Percentiles rank a stretch among this genome's conserved stretches.
These are phyloP conservation scores for Campoletis raptor DNA, from an alignment of 2,888 invertebrate genomes.

Conservation along the genomic window DNA sequence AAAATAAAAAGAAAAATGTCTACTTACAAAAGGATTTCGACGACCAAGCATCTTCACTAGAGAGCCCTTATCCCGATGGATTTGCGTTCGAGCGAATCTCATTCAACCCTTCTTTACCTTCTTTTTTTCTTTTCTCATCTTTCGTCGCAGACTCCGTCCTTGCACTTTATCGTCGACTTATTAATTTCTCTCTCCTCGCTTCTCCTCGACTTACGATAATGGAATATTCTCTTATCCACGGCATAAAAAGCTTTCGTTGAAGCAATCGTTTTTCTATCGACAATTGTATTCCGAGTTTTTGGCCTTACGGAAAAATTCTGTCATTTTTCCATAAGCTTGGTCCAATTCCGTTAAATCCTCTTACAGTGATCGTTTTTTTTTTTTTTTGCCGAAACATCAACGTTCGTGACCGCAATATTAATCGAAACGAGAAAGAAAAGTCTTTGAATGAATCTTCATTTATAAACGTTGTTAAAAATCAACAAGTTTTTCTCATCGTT, in stretches of 20 bases:
- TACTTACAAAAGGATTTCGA: constrained; percentile 75
- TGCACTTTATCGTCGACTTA: constrained; percentile 52
- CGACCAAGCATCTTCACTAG: constrained; percentile 65
- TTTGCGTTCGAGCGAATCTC: constrained; percentile 71
- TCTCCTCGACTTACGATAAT: constrained; percentile 3
- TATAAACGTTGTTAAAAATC: background rate
- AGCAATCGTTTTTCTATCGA: constrained; percentile 28
- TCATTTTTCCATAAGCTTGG: background rate
- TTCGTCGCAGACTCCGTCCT: background rate
- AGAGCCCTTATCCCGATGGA: constrained; percentile 63
- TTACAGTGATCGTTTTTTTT: constrained; percentile 13
- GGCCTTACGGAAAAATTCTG: background rate
- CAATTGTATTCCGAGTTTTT: background rate
- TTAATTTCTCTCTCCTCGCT: constrained; percentile 44
- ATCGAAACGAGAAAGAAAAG: constrained; percentile 31
- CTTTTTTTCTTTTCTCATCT: constrained; percentile 39
- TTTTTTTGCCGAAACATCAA: constrained; percentile 21
- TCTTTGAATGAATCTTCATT: background rate
- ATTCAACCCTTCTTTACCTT: constrained; percentile 49
- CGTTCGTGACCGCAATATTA: constrained; percentile 1
- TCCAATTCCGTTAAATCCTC: constrained; percentile 12
- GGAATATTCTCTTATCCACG: constrained; percentile 32
- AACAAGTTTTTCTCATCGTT: background rate
- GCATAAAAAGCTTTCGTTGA: constrained; percentile 14
- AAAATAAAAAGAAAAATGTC: constrained; percentile 62